phyloP scores from a whole-genome alignment of 2,113 vertebrate species.

The Phalacrocorax pelagicus region DNA sequence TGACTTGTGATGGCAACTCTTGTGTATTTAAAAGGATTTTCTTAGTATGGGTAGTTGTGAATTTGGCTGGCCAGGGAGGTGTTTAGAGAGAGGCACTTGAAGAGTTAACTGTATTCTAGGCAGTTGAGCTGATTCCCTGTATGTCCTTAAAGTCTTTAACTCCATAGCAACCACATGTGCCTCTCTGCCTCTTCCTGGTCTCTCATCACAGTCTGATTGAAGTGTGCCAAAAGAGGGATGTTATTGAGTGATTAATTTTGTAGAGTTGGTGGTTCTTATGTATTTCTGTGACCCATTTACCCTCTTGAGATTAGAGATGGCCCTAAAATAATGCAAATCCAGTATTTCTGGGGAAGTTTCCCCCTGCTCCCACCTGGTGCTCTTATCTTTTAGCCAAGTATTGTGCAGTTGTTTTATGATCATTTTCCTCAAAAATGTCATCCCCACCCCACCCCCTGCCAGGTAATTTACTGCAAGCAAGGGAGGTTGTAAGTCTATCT shows the following conservation, averaged over 20 bases:
- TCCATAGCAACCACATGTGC: constrained; percentile 48
- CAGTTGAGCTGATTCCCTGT: background rate
- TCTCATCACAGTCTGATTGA: background rate
- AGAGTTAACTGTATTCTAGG: background rate
- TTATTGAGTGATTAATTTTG: background rate
- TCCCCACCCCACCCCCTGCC: background rate
- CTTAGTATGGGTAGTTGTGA: background rate
- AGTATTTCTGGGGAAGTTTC: background rate
- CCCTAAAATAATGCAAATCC: background rate
- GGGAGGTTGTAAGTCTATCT: background rate
- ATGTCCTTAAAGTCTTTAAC: constrained; percentile 16
- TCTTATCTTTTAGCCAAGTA: background rate
- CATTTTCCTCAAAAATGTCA: background rate
- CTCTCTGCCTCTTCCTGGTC: background rate
- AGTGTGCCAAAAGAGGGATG: background rate
- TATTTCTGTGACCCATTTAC: background rate
- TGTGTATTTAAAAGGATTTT: background rate
- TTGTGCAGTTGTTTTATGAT: background rate
- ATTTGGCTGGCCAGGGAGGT: background rate
- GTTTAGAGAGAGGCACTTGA: background rate
- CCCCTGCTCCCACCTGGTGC: background rate
- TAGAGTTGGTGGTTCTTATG: background rate
- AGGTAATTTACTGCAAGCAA: background rate
- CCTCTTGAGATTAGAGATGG: background rate
- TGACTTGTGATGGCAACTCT: background rate